A percentile compares a stretch with the other conserved stretches of the same genome.
Evolutionary conservation across 2,797 vertebrate genomes (phyloP).

Genomic region (Pempheris klunzingeri): DNA sequence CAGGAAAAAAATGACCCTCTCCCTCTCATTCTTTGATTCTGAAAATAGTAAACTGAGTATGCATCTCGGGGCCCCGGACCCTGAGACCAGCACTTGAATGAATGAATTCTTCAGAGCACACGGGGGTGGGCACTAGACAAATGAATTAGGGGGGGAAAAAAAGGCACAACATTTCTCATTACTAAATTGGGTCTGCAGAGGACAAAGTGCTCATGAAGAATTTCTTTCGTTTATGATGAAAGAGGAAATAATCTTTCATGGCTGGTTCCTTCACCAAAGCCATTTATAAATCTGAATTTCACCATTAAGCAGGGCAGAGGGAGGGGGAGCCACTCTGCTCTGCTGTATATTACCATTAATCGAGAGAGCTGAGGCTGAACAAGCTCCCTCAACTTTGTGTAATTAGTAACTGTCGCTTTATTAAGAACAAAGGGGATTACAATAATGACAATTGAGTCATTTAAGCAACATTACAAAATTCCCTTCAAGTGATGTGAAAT

Average conservation of each 20-base stretch:
- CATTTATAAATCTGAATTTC: constrained; percentile 86
- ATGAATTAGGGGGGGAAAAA: constrained; percentile 69
- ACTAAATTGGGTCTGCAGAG: constrained; percentile 87
- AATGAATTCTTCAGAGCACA: constrained; percentile 80
- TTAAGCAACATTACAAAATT: constrained; percentile 54
- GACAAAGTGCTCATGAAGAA: constrained; percentile 83
- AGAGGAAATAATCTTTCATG: constrained; percentile 85
- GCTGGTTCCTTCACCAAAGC: constrained; percentile 79
- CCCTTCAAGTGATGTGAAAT: constrained; percentile 38
- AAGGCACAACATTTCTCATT: constrained; percentile 85
- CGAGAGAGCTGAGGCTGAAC: constrained; percentile 68
- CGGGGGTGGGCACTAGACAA: constrained; percentile 74
- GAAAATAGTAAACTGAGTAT: constrained; percentile 81
- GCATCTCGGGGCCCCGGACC: constrained; percentile 42
- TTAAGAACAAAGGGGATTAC: constrained; percentile 61
- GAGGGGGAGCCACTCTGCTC: constrained; percentile 54
- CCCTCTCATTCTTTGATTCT: constrained; percentile 82
- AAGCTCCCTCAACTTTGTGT: constrained; percentile 74
- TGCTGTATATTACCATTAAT: constrained; percentile 77
- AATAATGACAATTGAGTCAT: constrained; percentile 60
- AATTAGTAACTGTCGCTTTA: constrained; percentile 76
- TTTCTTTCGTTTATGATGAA: constrained; percentile 83
- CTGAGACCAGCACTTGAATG: constrained; percentile 82
- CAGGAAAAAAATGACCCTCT: constrained; percentile 60
- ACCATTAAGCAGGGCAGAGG: constrained; percentile 74